Base-by-base conservation (phyloP, 2,888 invertebrate genomes). In the Malthinus seriepunctatus region DNA sequence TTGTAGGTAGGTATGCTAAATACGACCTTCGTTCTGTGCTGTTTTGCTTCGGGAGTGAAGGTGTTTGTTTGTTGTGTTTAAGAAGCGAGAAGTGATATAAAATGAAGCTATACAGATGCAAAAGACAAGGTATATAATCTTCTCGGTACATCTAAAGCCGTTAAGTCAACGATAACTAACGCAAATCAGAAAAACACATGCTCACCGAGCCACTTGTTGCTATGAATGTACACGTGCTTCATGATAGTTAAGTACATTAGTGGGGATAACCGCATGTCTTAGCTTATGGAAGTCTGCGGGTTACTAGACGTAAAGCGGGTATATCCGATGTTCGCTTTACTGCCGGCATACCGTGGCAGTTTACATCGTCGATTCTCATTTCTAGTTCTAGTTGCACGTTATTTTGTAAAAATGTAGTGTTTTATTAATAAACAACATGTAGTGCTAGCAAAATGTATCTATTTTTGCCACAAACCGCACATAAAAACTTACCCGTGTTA, bases 201-300 rank as follows among this genome's bases (percentile, higher is more conserved):
- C 14, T 42, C 23, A 47, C 46, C 32, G 48, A 57, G 52, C 65
- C 68, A 69, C 68, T 69, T 67, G 67, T 69, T 68, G 66, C 64
- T 32, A 32, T 10, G 67, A 68, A 47, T 69, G 67, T 69, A 67
- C 68, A 63, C 63, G 67, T 69, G 67, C 65, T 64, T 23, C 23
- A 23, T 62, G 59, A 62, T 61, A 51, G 53, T 56, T 59, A 44
- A 32, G 23, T 51, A 42, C 23, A 39, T 12, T 15, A 55, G 60
- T 45, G 62, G 62, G 65, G 62, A 42, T 37, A 42, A 56, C 61
- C 59, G 60, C 62, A 60, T 62, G 62, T 60, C 47, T 58, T 52
- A 50, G 39, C 23, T 15, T 56, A 53, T 62, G 54, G 62, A 55
- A 56, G 60, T 51, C 52, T 52, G 55, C 60, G 62, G 64, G 62